Evolutionary conservation across 2,888 invertebrate genomes (phyloP).

Genomic region (Apamea epomidion): DNA sequence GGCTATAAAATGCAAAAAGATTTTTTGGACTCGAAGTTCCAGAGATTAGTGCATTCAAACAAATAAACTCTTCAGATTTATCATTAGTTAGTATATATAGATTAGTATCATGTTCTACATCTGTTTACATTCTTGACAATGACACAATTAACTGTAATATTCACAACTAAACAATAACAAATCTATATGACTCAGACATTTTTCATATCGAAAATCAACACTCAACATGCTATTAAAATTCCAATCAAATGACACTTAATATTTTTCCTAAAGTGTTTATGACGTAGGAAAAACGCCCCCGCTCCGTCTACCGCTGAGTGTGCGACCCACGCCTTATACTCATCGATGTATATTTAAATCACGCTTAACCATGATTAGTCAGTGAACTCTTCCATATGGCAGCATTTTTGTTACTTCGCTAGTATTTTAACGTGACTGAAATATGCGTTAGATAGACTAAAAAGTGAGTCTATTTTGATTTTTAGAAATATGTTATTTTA

Average conservation of each 20-base stretch:
- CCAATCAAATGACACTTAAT: slow-evolving; percentile 17
- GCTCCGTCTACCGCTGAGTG: slow-evolving; percentile 48
- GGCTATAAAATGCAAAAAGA: too few species aligned
- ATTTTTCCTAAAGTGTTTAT: slow-evolving; percentile 19
- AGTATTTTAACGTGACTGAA: slow-evolving; percentile 5
- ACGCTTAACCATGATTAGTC: slow-evolving; percentile 42
- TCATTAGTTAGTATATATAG: not conserved
- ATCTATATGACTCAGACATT: slow-evolving; percentile 17
- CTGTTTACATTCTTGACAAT: not conserved
- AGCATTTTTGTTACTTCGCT: slow-evolving; percentile 13
- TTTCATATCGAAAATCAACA: slow-evolving; percentile 4
- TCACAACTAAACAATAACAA: slow-evolving; percentile 10
- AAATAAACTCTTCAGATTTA: not conserved
- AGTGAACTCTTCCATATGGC: slow-evolving; percentile 46
- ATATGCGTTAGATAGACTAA: slow-evolving; percentile 1
- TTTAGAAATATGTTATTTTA: not conserved
- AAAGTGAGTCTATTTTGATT: not conserved
- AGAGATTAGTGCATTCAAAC: not conserved
- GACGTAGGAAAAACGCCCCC: slow-evolving; percentile 35
- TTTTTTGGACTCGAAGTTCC: not conserved
- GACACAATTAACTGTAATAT: not conserved
- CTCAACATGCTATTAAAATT: slow-evolving; percentile 36
- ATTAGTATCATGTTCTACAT: not conserved
- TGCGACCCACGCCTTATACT: slow-evolving; percentile 42
- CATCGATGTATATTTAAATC: slow-evolving; percentile 54